A percentile compares a stretch with the other conserved stretches of the same genome.
These are phyloP conservation scores for Hyles lineata DNA, from an alignment of 2,888 invertebrate species.

Conservation along the genomic window DNA sequence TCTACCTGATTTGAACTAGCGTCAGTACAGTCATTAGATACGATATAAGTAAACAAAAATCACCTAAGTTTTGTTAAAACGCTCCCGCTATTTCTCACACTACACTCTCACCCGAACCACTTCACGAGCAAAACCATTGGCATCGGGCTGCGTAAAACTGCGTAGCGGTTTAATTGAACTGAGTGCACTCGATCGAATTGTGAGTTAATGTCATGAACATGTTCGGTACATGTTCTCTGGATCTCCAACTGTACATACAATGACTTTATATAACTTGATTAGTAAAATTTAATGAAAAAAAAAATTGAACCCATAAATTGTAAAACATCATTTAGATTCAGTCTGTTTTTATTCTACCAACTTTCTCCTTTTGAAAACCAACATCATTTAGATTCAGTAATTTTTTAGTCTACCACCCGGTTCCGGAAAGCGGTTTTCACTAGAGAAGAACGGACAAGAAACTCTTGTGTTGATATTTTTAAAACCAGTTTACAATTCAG, in stretches of 20 bases:
- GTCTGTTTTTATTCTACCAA: no score
- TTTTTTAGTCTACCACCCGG: no score
- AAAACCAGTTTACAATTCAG: no score
- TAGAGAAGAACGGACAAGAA: no score
- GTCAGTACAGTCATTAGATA: no score
- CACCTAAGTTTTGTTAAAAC: not conserved
- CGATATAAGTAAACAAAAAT: not conserved
- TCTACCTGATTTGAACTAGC: no score
- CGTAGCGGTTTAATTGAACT: slow-evolving; percentile 39
- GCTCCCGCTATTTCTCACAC: not conserved
- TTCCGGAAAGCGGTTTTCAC: no score
- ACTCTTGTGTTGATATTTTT: no score
- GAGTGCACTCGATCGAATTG: slow-evolving; percentile 39
- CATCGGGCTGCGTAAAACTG: slow-evolving; percentile 34
- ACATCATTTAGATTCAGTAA: no score
- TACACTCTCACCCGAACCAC: not conserved
- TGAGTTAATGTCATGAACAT: slow-evolving; percentile 29
- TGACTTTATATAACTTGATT: not conserved
- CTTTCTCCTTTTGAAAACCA: no score
- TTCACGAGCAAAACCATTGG: slow-evolving; percentile 1
- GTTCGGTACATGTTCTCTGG: not conserved
- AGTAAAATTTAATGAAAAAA: not conserved
- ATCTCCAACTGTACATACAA: not conserved
- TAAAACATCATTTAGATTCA: no score
- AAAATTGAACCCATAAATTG: no score